Evolutionary conservation across 2,888 invertebrate genomes (phyloP), one percentile per base, ranked within the genome.

Genomic region (Pegoplata infirma): DNA sequence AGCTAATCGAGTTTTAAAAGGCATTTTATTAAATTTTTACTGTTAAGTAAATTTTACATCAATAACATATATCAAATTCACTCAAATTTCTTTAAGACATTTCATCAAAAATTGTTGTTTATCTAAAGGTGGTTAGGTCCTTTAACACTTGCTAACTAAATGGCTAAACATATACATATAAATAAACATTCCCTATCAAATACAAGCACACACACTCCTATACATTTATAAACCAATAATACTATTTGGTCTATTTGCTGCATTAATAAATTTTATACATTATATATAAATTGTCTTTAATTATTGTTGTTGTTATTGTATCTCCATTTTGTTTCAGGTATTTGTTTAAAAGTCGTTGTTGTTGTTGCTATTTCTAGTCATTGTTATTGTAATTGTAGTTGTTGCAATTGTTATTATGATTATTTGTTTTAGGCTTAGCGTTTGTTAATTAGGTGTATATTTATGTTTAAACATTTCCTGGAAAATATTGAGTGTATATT

Each of bases 271-370:
- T 75, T 68, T 47, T 12, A 61, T 51, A 14, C 44, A 79, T 55
- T n/a, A 61, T 75, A 64, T 66, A 71, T 75, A 66, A 75, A 79
- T 71, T 75, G 75, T 71, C 75, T 75, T 61, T 75, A 69, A 71
- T 79, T 49, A 69, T 74, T 66, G 58, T 47, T 46, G 8, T 49
- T 49, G 32, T 53, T 59, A 4, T 61, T 49, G 19, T 59, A 40
- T 40, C 12, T 8, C 12, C 5, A 40, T 40, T 40, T 40, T 40
- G 36, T 40, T 14, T n/a, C n/a, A 19, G 40, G 17, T 68, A 40
- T 75, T 61, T 68, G 61, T 63, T 55, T 49, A 16, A 25, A 19
- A 28, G 5, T n/a, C n/a, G 5, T 40, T n/a, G 36, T 12, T 40
- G 32, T 32, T 25, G 25, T 25, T 25, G 25, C 25, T n/a, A n/a